Evolutionary conservation across 2,797 vertebrate species (phyloP).

Genomic region (Thripadectes ignobilis): DNA sequence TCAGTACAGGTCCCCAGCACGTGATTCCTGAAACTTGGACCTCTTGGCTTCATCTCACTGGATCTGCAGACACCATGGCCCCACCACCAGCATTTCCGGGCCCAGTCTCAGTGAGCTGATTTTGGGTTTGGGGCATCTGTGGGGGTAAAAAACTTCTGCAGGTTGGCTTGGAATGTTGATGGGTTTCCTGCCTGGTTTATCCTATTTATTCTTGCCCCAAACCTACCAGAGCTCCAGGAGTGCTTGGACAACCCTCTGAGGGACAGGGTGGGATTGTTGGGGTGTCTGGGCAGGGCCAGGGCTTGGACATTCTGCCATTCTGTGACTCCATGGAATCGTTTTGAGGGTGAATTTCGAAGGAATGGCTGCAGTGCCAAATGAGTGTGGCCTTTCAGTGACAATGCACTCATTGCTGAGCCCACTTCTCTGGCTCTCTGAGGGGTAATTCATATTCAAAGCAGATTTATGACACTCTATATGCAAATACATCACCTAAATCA

Average conservation of each 20-base stretch:
- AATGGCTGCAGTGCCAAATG: not conserved
- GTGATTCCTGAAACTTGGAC: not conserved
- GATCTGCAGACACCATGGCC: not conserved
- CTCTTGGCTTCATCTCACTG: not conserved
- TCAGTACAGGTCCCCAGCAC: not conserved
- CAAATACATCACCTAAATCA: not conserved
- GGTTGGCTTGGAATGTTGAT: not conserved
- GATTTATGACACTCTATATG: not conserved
- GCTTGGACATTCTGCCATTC: not conserved
- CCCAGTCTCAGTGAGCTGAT: not conserved
- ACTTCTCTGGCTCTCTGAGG: not conserved
- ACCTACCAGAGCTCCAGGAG: not conserved
- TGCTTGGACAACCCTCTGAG: rapidly evolving
- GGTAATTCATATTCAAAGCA: not conserved
- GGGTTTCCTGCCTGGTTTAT: not conserved
- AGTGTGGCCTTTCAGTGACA: not conserved
- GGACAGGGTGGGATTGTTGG: not conserved
- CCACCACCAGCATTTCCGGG: not conserved
- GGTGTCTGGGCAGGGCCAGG: not conserved
- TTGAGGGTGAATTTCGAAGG: not conserved
- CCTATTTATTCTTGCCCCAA: not conserved
- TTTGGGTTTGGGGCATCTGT: not conserved
- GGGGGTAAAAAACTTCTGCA: rapidly evolving
- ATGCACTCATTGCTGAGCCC: not conserved
- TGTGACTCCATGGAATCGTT: not conserved